Conservation (phyloP, 1,140 invertebrate genomes). For the Scaptomyza montana region DNA sequence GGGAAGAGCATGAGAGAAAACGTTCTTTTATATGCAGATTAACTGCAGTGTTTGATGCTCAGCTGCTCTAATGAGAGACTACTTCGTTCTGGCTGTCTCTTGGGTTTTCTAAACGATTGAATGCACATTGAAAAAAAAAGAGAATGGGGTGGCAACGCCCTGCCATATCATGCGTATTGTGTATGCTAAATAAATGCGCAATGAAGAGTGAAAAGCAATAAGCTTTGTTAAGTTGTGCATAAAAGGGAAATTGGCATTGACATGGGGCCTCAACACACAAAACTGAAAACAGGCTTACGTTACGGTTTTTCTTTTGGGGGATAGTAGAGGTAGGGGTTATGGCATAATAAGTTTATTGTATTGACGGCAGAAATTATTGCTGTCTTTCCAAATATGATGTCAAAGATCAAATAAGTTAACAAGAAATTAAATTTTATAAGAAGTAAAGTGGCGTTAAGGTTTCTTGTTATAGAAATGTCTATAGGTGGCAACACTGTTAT, state of each 20-base stretch:
- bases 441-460: no score
- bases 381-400: no score
- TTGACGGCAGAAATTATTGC: conserved; percentile 27
- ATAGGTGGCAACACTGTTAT: no score
- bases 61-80: conserved; percentile 63
- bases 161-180: conserved; percentile 55
- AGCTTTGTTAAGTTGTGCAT: conserved; percentile 79
- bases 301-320: background rate
- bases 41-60: conserved; percentile 40
- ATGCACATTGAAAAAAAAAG: conserved; percentile 37
- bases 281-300: background rate
- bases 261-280: conserved; percentile 33
- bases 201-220: conserved; percentile 80
- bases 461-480: no score
- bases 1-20: background rate
- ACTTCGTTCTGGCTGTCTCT: background rate
- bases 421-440: no score
- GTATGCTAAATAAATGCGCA: conserved; percentile 76
- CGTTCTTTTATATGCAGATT: conserved; percentile 71
- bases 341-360: conserved; percentile 57
- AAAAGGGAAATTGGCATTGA: conserved; percentile 76
- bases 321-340: background rate
- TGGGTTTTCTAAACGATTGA: conserved; percentile 26
- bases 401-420: no score
- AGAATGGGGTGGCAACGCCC: conserved; percentile 8